Evolutionary conservation across 2,888 invertebrate species (phyloP).

Genomic region (Nineta flava): DNA sequence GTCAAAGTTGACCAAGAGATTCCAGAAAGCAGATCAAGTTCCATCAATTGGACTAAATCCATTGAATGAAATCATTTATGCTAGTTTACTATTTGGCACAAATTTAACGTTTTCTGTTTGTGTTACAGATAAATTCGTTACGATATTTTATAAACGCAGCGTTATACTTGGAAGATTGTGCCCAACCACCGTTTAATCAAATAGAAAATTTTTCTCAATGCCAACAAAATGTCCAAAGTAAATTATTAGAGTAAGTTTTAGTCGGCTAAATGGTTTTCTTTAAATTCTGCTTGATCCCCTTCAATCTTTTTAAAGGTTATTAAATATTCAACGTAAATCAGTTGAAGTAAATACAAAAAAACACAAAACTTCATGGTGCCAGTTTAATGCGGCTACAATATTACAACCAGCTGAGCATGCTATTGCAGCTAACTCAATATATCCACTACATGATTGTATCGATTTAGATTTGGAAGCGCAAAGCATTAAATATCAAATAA

Average conservation of each 20-base stretch:
- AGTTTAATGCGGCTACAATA: neutral
- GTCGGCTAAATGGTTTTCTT: no score
- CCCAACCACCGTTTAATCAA: slow-evolving; percentile 20
- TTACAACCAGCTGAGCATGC: neutral
- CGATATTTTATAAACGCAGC: slow-evolving; percentile 55
- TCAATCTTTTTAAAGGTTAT: no score
- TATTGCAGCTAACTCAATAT: slow-evolving; percentile 26
- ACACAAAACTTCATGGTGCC: neutral
- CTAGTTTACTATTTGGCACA: no score
- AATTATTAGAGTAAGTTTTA: slow-evolving; percentile 30
- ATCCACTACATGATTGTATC: slow-evolving; percentile 30
- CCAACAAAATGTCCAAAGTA: slow-evolving; percentile 30
- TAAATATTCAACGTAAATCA: neutral
- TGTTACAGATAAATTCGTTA: slow-evolving; percentile 62
- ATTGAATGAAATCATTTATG: no score
- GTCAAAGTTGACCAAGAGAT: no score
- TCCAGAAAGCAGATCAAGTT: no score
- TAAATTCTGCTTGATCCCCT: no score
- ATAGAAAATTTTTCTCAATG: slow-evolving; percentile 24
- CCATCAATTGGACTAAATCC: no score
- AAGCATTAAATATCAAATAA: neutral
- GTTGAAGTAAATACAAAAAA: neutral
- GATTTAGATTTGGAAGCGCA: neutral
- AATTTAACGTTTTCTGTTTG: no score
- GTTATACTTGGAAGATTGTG: slow-evolving; percentile 31